Evolutionary conservation across 2,113 vertebrate genomes (phyloP).

Genomic region (Amblyopsis rosae): DNA sequence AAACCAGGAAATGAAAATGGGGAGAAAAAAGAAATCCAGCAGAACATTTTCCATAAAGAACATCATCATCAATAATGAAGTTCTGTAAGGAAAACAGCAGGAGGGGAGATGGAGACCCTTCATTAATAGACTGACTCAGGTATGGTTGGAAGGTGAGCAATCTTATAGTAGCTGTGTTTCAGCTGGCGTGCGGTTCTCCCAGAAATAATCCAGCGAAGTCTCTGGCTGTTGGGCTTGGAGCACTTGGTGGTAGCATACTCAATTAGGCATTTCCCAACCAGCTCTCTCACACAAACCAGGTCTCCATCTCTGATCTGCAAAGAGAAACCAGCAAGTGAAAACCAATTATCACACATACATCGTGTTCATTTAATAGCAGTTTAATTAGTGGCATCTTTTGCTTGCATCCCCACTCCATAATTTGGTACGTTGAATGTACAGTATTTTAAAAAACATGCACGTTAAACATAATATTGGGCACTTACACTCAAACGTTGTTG

Average conservation of each 20-base stretch:
- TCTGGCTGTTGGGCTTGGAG: conserved; percentile 87
- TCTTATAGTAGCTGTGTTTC: conserved; percentile 94
- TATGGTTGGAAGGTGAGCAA: conserved; percentile 93
- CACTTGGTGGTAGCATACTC: conserved; percentile 91
- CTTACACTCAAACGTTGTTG: conserved; percentile 86
- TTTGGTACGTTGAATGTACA: too few relatives aligned
- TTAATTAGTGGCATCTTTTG: too few relatives aligned
- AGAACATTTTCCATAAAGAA: conserved; percentile 57
- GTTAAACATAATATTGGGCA: background rate
- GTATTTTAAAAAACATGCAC: too few relatives aligned
- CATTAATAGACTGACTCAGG: conserved; percentile 83
- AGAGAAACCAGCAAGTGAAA: conserved; percentile 8
- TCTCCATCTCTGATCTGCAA: conserved; percentile 85
- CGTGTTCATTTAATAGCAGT: background rate
- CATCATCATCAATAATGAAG: conserved; percentile 52
- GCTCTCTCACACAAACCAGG: conserved; percentile 85
- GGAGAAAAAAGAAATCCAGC: conserved; percentile 5
- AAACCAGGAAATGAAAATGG: conserved; percentile 38
- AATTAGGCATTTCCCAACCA: conserved; percentile 89
- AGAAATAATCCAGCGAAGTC: conserved; percentile 94
- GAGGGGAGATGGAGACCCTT: background rate
- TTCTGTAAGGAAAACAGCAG: conserved; percentile 62
- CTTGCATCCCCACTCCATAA: too few relatives aligned
- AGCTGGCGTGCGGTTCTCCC: conserved; percentile 90
- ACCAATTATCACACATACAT: background rate